phyloP scores from a whole-genome alignment of 2,113 vertebrate genomes.

The Etheostoma cragini region DNA sequence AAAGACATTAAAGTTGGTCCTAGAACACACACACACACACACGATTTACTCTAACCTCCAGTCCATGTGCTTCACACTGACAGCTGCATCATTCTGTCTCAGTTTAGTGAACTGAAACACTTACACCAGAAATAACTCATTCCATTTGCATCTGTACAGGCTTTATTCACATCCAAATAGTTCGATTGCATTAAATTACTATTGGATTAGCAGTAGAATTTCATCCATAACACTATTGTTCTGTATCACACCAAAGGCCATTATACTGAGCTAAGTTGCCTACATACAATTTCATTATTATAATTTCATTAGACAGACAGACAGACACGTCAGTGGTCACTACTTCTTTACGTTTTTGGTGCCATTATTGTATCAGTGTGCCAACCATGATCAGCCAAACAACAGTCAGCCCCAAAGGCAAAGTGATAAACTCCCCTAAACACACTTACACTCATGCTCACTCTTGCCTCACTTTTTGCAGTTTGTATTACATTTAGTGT shows the following conservation, averaged over 20 bases:
- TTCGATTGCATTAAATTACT: not conserved
- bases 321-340: not conserved
- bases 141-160: not conserved
- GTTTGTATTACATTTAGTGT: not conserved
- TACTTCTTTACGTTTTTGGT: not conserved
- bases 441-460: not conserved
- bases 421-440: not conserved
- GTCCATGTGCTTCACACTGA: not conserved
- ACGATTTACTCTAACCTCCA: not conserved
- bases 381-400: not conserved
- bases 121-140: conserved; percentile 19
- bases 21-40: not conserved
- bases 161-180: not conserved
- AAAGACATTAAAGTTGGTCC: not conserved
- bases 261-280: no score
- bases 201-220: not conserved
- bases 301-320: not conserved
- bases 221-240: not conserved
- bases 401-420: not conserved
- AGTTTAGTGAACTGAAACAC: conserved; percentile 3
- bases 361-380: not conserved
- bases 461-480: not conserved
- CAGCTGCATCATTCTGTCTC: conserved; percentile 8
- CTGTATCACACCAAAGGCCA: not conserved
- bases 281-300: no score